phyloP scores from a whole-genome alignment of 92 coral and sea anemone genomes.

The Parazoanthus darwini region DNA sequence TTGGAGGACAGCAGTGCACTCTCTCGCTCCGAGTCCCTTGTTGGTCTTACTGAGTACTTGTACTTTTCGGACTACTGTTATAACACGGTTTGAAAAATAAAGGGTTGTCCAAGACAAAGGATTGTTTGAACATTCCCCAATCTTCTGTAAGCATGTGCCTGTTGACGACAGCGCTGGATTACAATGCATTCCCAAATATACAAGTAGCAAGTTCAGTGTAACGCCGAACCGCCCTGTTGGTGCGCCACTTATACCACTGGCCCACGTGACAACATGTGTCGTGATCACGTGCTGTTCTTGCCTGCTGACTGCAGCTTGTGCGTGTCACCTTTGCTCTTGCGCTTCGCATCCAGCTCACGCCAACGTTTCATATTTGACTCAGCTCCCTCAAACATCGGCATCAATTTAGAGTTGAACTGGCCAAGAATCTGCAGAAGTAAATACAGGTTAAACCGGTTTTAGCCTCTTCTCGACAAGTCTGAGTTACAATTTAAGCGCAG shows the following conservation, averaged over 20 bases:
- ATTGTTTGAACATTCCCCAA: not conserved
- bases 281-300: not conserved
- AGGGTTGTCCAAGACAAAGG: not conserved
- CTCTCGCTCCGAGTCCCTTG: not conserved
- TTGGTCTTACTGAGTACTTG: not conserved
- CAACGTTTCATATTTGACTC: constrained; percentile 89
- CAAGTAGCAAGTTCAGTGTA: not conserved
- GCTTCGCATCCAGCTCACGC: constrained; percentile 70
- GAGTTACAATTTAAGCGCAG: not conserved
- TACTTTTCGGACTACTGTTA: not conserved
- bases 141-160: not conserved
- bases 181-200: not conserved
- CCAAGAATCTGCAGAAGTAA: constrained; percentile 69
- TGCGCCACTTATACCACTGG: not conserved
- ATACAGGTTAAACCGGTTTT: not conserved
- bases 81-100: not conserved
- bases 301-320: constrained; percentile 4
- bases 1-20: not conserved
- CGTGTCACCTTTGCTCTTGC: constrained; percentile 33
- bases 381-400: constrained; percentile 91
- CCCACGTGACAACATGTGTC: constrained; percentile 17
- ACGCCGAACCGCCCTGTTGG: not conserved
- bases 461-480: not conserved
- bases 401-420: constrained; percentile 72
- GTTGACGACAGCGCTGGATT: not conserved